phyloP scores from a whole-genome alignment of 2,113 vertebrate genomes.

The Oryzias woworae region DNA sequence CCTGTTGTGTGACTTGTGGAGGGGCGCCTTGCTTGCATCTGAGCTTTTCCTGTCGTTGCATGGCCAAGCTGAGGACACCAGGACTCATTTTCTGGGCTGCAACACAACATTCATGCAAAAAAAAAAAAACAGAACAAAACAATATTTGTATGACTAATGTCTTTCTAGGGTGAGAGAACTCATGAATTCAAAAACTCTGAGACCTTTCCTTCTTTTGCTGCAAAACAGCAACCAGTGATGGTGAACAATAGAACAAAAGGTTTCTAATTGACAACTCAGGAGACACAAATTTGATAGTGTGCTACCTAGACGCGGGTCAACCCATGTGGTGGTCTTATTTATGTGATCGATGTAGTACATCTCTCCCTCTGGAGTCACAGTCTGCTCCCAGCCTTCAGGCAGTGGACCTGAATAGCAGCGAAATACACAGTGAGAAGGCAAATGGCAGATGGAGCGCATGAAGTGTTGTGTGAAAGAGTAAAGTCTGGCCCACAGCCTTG shows the following conservation, averaged over 20 bases:
- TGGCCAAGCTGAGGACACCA: constrained; percentile 80
- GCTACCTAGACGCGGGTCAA: constrained; percentile 88
- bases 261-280: constrained; percentile 64
- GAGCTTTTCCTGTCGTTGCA: constrained; percentile 89
- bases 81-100: constrained; percentile 84
- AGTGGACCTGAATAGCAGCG: constrained; percentile 86
- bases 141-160: too few species aligned
- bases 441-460: constrained; percentile 61
- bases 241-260: constrained; percentile 78
- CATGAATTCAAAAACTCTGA: constrained; percentile 35
- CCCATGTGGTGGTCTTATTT: constrained; percentile 96
- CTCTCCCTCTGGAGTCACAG: constrained; percentile 94
- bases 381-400: constrained; percentile 97
- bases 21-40: constrained; percentile 89
- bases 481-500: constrained; percentile 37
- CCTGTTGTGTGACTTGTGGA: constrained; percentile 85
- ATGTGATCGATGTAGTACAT: constrained; percentile 99
- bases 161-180: too few species aligned
- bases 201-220: constrained; percentile 49
- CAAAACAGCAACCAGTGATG: constrained; percentile 80
- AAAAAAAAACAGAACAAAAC: not conserved
- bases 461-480: constrained; percentile 31
- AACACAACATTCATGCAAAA: constrained; percentile 35
- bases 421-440: constrained; percentile 73
- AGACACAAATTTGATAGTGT: constrained; percentile 67